Percentiles rank a stretch among this genome's conserved stretches.
phyloP scores from a whole-genome alignment of 2,888 invertebrate genomes.

The Lucinisca nassula region DNA sequence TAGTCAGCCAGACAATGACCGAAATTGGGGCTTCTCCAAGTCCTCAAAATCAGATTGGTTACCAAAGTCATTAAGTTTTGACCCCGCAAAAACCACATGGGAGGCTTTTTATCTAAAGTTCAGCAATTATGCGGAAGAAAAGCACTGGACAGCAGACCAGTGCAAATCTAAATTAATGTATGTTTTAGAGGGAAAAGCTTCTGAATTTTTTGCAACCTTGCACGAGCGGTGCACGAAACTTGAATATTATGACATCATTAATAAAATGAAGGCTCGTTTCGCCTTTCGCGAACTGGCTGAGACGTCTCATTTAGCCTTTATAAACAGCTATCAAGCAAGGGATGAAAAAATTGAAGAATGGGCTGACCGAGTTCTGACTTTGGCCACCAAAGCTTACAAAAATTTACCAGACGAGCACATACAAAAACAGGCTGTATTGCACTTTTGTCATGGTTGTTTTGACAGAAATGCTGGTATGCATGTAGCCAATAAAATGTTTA shows the following conservation, averaged over 20 bases:
- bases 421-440: slow-evolving; percentile 12
- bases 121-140: not conserved
- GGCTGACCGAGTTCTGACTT: slow-evolving; percentile 19
- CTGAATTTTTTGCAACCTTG: slow-evolving; percentile 18
- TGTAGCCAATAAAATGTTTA: not conserved
- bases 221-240: not conserved
- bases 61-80: not conserved
- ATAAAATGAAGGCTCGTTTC: slow-evolving; percentile 4
- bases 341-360: slow-evolving; percentile 26
- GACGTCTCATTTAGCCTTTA: slow-evolving; percentile 13
- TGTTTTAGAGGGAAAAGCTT: slow-evolving; percentile 3
- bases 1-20: too few relatives aligned
- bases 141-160: not conserved
- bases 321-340: not conserved
- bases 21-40: too few relatives aligned
- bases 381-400: not conserved
- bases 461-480: slow-evolving; percentile 20
- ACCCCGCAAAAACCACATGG: not conserved
- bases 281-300: slow-evolving; percentile 15
- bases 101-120: slow-evolving; percentile 17
- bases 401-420: slow-evolving; percentile 3
- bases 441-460: slow-evolving; percentile 10
- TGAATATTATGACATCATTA: not conserved
- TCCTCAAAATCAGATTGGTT: too few relatives aligned
- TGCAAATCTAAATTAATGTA: not conserved